Conservation (phyloP, 1,140 invertebrate species). For the Zaprionus taronus region DNA sequence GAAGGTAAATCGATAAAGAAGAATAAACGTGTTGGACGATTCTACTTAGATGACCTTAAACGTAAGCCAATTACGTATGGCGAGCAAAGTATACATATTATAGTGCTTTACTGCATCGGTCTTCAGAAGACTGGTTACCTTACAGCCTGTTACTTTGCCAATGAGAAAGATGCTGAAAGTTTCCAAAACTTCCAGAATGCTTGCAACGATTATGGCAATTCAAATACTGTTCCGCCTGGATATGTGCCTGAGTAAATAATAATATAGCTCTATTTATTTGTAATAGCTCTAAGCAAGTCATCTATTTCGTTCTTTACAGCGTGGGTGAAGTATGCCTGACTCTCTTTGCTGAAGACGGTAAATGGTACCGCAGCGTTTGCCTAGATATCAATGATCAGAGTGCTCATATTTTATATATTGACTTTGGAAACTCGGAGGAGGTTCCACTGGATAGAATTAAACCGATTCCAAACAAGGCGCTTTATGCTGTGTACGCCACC, state of each 20-base stretch:
- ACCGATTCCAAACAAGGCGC: slow-evolving; percentile 28
- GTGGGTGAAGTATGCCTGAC: slow-evolving; percentile 57
- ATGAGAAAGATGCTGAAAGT: slow-evolving; percentile 7
- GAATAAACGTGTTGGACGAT: slow-evolving; percentile 15
- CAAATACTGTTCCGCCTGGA: not conserved
- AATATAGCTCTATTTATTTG: not conserved
- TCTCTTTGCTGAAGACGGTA: slow-evolving; percentile 42
- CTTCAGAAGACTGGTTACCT: slow-evolving; percentile 37
- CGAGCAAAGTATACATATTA: slow-evolving; percentile 11
- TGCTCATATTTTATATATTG: slow-evolving; percentile 40
- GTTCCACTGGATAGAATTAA: slow-evolving; percentile 45
- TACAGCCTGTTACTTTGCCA: slow-evolving; percentile 41
- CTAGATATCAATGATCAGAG: slow-evolving; percentile 11
- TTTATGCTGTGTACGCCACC: slow-evolving; percentile 27
- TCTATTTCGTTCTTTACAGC: slow-evolving; percentile 10
- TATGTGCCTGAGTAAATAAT: slow-evolving; percentile 52
- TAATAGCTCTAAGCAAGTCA: not conserved
- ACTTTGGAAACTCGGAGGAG: slow-evolving; percentile 55
- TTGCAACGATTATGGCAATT: slow-evolving; percentile 12
- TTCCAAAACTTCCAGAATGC: slow-evolving; percentile 24
- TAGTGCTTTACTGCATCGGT: slow-evolving; percentile 11
- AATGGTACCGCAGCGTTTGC: slow-evolving; percentile 65
- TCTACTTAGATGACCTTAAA: slow-evolving; percentile 33
- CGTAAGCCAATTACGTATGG: slow-evolving; percentile 31
- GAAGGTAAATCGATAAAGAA: not conserved